Evolutionary conservation across 64 coral and sea anemone genomes (phyloP), one percentile per base, ranked within the genome.

Genomic region (Montipora efflorescens): DNA sequence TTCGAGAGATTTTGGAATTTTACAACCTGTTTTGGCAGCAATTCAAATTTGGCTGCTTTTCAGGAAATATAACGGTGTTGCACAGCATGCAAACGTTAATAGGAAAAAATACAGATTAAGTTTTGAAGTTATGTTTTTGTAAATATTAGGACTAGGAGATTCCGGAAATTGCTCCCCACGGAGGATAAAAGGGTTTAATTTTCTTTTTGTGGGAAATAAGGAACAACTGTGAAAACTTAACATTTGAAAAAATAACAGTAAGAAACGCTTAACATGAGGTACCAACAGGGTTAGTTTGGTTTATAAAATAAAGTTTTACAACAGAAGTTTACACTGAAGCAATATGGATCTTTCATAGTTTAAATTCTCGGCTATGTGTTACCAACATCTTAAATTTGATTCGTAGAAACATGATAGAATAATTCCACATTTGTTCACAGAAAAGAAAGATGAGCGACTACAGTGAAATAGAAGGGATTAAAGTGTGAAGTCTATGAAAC

Each of bases 141-240:
- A 50, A 8, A 86, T 64, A 64, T 64, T 64, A 72, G 66, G 3
- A 7, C 82, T 49, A 70, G 22, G 6, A 15, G 43, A 22, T 86
- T 50, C 47, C 82, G 82, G 82, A 86, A 86, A 49, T 47, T 78
- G 47, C 16, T 86, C 45, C 82, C 82, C 45, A 46, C 45, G 10
- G n/a, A 36, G 36, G 36, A 36, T 70, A 64, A n/a, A 71, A 48
- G 14, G 16, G 28, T 22, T 18, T 12, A 48, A 11, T 6, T 57
- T 57, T 57, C 53, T 11, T 57, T 57, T 11, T 36, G 36, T 36
- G 36, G 36, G n/a, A 5, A 68, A 84, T 8, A 84, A 84, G 67
- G 45, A 28, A 15, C 25, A 47, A 76, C 36, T 36, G 36, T 1
- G 11, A 72, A 86, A 71, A 68, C 64, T 49, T 86, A 6, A 50